Base-by-base conservation (phyloP, 64 coral and sea anemone species). In the Montipora efflorescens region DNA sequence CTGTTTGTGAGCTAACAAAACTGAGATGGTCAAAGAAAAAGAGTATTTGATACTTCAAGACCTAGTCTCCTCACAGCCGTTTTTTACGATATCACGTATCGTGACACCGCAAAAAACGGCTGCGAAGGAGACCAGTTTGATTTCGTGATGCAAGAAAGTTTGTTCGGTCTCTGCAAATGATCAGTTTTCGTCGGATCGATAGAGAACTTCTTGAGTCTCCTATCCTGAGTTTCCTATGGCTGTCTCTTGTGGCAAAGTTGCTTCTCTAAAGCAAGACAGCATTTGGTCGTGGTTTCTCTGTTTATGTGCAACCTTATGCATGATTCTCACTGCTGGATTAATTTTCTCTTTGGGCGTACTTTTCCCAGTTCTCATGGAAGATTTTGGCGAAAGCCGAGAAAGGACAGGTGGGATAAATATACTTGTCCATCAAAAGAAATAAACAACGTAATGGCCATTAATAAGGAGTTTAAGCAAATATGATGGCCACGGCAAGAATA, bases 281-380 rank as follows among this genome's bases (percentile, higher is more conserved):
- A 5, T 64, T 82, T 82, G 80, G 80, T 82, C 80, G 25, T 82
- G 80, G 80, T 82, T 82, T 46, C 57, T 82, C 67, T 82, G 80
- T 18, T 82, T 82, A 16, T 82, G 80, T 44, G 43, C 55, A 5
- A 64, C 80, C 7, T 28, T 61, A 66, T 62, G 80, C 57, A 61
- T 82, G 80, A 64, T 82, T 28, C 12, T 82, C 13, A 46, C 80
- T 2, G 4, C 64, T 82, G 80, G 80, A 62, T 62, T 64, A 16
- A 3, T 11, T 9, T 82, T 46, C 25, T 55, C 80, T 45, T 55
- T 82, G 19, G 80, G 80, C 10, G 80, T 82, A 16, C 80, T 82
- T 4, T 82, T 82, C 1, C 80, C 80, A 10, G 80, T 82, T 62
- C 28, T 82, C 20, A 82, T 82, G 58, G 80, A 82, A 10, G 57